Evolutionary conservation across 1,140 invertebrate genomes (phyloP), one percentile per base, ranked within the genome.

Genomic region (Heliconius nattereri): DNA sequence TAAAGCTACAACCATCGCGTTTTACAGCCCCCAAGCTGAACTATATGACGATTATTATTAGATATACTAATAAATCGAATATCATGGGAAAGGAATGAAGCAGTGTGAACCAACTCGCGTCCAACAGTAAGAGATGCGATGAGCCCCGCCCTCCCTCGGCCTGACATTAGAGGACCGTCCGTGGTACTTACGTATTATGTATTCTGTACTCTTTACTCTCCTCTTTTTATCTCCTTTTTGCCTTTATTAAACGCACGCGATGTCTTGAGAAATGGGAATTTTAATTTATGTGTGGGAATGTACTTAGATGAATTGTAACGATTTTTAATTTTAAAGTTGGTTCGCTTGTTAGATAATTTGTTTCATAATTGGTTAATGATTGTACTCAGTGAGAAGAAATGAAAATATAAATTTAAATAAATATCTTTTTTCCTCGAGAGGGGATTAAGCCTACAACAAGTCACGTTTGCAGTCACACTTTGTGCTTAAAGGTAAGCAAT

Each of bases 121-220:
- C 80, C 83, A 71, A 81, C 86, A 84, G 83, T 87, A 85, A 86
- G 83, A 83, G 81, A 79, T 70, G 78, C 81, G 57, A 20, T 45
- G 76, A 60, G 81, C 78, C 71, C 83, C 85, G 85, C 84, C 85
- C 85, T 70, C 83, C 57, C 78, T 71, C 81, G 73, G 79, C 79
- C 85, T 85, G 84, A 86, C 87, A 89, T 87, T 86, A 84, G 78
- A 83, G 73, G 75, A 81, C 80, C 80, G 73, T 80, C 73, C 79
- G 74, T 49, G 40, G 75, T 75, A 23, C 40, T 45, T 66, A 75
- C 75, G 71, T 75, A 66, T 66, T 66, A 66, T 66, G 60, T 66
- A 66, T 29, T 60, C 23, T 60, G 57, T 29, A 60, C 26, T 66
- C 23, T 66, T 74, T 52, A 32, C 70, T 57, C 32, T 73, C 57